These are phyloP conservation scores for Neoseiulus cucumeris DNA, from an alignment of 1,140 invertebrate genomes.

Conservation along the genomic window DNA sequence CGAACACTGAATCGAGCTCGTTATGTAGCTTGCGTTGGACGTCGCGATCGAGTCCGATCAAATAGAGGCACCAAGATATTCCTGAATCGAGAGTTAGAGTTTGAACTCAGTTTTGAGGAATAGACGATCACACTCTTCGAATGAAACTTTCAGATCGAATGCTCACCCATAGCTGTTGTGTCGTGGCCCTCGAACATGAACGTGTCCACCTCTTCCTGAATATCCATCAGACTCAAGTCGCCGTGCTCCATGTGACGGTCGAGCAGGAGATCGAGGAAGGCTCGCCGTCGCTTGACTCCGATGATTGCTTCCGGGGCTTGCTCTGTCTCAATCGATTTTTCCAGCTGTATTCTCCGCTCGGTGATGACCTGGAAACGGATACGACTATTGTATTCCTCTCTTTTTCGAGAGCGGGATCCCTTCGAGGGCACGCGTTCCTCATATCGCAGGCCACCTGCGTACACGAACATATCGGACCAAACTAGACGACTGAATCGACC, in stretches of 20 bases:
- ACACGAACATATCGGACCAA: too few species aligned
- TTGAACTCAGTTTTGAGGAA: background rate
- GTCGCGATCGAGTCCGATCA: slow-evolving; percentile 24
- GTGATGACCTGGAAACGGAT: background rate
- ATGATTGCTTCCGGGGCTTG: background rate
- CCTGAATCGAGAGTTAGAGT: background rate
- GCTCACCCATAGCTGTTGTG: slow-evolving; percentile 26
- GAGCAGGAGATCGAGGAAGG: slow-evolving; percentile 78
- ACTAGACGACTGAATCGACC: too few species aligned
- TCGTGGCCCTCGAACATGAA: slow-evolving; percentile 22
- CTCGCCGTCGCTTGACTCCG: slow-evolving; percentile 48
- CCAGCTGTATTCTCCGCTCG: background rate
- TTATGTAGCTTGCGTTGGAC: slow-evolving; percentile 27
- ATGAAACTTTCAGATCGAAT: background rate
- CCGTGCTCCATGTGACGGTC: slow-evolving; percentile 29
- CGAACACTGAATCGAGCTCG: slow-evolving; percentile 28
- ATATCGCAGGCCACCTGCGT: too few species aligned
- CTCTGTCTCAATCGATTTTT: background rate
- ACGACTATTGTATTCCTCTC: too few species aligned
- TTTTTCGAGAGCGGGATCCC: too few species aligned
- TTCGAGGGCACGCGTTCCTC: too few species aligned
- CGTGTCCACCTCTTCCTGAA: slow-evolving; percentile 57
- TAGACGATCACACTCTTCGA: background rate
- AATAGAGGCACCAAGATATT: background rate
- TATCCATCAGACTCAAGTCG: slow-evolving; percentile 32